Evolutionary conservation across 2,113 vertebrate species (phyloP), one percentile per base, ranked within the genome.

Genomic region (Sarotherodon lohbergeri): DNA sequence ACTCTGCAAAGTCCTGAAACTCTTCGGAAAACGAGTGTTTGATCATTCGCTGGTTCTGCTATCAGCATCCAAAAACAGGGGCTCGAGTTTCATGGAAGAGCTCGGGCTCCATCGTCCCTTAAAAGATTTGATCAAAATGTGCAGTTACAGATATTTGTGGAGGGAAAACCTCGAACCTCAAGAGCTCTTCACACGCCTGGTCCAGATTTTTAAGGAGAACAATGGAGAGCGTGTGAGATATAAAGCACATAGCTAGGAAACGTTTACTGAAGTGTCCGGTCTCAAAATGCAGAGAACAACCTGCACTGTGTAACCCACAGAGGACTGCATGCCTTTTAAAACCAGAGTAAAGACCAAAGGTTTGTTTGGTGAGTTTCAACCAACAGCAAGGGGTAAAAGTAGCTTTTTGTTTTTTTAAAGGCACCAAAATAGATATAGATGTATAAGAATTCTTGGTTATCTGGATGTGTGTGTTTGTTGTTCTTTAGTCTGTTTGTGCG

Each of bases 41-140:
- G 41, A 88, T 54, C 86, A 78, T 55, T 87, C 88, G n/a, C 43
- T 93, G 46, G 34, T 92, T 5, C n/a, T 91, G 55, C 59, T 78
- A 1, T 57, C 17, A 55, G 5, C 80, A 83, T 13, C 13, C 11
- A 71, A 56, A 83, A 4, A 46, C 34, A 83, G 6, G 66, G 16
- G 46, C 29, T 54, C 14, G 24, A 8, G 3, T 43, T 71, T 43
- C 8, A n/a, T 8, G 11, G 27, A 52, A 52, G 32, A 7, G 5
- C 11, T 9, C 27, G 2, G 48, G 3, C 9, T 27, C 10, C 19
- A 56, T 3, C 46, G 19, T 1, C 16, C 17, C 4, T 13, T 71
- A 41, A 34, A 19, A 46, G 29, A 66, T 34, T 4, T 83, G 9
- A 71, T 83, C 46, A 71, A 5, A 55, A 52, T 32, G 22, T 83